Base-by-base conservation (phyloP, 2,797 vertebrate species). In the Anguilla megastoma region DNA sequence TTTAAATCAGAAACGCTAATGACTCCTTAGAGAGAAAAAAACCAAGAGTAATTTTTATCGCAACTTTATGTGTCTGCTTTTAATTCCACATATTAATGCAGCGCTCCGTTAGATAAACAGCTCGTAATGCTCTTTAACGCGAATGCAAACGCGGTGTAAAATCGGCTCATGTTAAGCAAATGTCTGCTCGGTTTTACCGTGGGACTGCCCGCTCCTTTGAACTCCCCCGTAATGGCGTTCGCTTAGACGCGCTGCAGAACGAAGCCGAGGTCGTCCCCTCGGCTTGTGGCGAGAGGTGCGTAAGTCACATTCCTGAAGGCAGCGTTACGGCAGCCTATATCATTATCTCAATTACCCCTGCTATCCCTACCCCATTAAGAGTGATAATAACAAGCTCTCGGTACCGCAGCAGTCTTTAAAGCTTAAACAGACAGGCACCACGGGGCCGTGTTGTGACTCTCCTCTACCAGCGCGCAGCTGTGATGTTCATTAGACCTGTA, bases 231-330 rank as follows among this genome's bases (percentile, higher is more conserved):
- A 33, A 2, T 41, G 0, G 92, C 93, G 92, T 90, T 91, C 41
- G 80, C 91, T 93, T 92, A 94, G 93, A 92, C 93, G 89, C 90
- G 91, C 91, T 90, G 90, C 93, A 91, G 88, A 89, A 90, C 90
- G 90, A 92, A 95, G 94, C 95, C 95, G 95, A 95, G 95, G 95
- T 96, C 95, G 94, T 91, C 92, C 94, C 90, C 91, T 91, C 93
- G 93, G 92, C 92, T 92, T 92, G 92, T 93, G 93, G 89, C 86
- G 92, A 71, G 74, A 85, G 87, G 83, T 87, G 66, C 87, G 56
- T 4, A 82, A 88, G 88, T 86, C 84, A 50, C 86, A 92, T 86
- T 90, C 90, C 94, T 91, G 92, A 92, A 89, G 91, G 87, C 76
- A 48, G 89, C 69, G 52, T 60, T 90, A 69, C 87, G 86, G 90